Conservation (phyloP, 2,797 vertebrate species). For the Bufotes viridis region DNA sequence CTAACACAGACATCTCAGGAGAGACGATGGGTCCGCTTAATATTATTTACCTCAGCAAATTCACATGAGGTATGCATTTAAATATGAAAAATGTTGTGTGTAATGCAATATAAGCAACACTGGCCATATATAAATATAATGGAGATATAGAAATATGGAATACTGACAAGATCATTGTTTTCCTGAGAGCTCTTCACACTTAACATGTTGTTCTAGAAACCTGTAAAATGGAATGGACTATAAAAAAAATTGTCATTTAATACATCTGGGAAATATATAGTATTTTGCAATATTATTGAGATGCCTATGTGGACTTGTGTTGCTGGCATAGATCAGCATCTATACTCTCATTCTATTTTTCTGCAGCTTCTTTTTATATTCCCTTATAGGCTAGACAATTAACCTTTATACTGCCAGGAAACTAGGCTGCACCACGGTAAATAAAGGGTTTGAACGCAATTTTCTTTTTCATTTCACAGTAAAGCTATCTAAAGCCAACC, state of each 20-base stretch:
- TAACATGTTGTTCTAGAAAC: slow-evolving; percentile 9
- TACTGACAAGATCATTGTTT: slow-evolving; percentile 30
- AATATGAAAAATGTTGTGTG: neutral
- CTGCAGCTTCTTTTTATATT: neutral
- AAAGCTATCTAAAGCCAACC: slow-evolving; percentile 17
- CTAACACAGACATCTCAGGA: neutral
- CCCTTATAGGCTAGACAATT: slow-evolving; percentile 36
- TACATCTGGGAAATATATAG: slow-evolving; percentile 42
- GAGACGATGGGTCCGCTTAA: neutral
- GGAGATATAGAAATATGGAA: neutral
- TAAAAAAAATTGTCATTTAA: slow-evolving; percentile 34
- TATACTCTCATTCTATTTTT: neutral
- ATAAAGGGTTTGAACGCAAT: slow-evolving; percentile 17
- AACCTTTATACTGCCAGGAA: slow-evolving; percentile 46
- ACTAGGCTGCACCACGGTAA: neutral
- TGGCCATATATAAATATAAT: neutral
- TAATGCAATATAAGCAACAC: neutral
- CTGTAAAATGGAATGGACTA: neutral
- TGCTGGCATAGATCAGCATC: slow-evolving; percentile 10
- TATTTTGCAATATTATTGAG: slow-evolving; percentile 33
- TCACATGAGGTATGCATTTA: neutral
- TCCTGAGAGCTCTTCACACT: slow-evolving; percentile 26
- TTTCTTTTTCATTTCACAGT: slow-evolving; percentile 19
- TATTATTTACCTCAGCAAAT: neutral
- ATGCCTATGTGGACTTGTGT: slow-evolving; percentile 24